Percentiles rank a stretch among this genome's conserved stretches.
These are phyloP conservation scores for Onthophagus taurus DNA, from an alignment of 1,140 invertebrate genomes.

Conservation along the genomic window DNA sequence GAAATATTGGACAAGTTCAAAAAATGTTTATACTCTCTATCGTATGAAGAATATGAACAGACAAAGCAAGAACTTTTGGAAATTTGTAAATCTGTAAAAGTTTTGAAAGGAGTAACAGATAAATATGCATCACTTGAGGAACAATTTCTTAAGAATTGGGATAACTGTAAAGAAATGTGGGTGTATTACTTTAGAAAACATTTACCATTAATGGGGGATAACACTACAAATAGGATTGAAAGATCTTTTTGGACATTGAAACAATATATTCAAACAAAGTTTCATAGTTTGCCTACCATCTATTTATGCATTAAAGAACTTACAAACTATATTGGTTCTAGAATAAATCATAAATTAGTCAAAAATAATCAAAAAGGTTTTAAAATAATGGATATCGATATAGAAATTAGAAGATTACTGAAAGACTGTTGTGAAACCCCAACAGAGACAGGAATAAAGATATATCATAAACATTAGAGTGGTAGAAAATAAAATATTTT, in stretches of 20 bases:
- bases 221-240: slow-evolving; percentile 1
- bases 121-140: too few species aligned
- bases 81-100: slow-evolving; percentile 11
- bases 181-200: too few species aligned
- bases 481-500: too few species aligned
- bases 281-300: too few species aligned
- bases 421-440: slow-evolving; percentile 1
- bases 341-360: slow-evolving; percentile 5
- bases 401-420: slow-evolving; percentile 5
- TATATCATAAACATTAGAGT: not conserved
- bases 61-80: slow-evolving; percentile 5
- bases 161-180: too few species aligned
- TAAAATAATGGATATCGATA: slow-evolving; percentile 6
- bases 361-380: slow-evolving; percentile 5
- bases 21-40: slow-evolving; percentile 4
- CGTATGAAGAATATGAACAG: slow-evolving; percentile 7
- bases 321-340: not conserved
- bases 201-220: slow-evolving; percentile 7
- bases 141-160: too few species aligned
- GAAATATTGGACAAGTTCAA: slow-evolving; percentile 6
- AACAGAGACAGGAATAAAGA: slow-evolving; percentile 3
- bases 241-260: not conserved
- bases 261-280: too few species aligned
- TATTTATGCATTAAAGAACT: too few species aligned
- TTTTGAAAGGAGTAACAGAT: slow-evolving; percentile 8